Base-by-base conservation (phyloP, 2,113 vertebrate genomes). In the Rissa tridactyla region DNA sequence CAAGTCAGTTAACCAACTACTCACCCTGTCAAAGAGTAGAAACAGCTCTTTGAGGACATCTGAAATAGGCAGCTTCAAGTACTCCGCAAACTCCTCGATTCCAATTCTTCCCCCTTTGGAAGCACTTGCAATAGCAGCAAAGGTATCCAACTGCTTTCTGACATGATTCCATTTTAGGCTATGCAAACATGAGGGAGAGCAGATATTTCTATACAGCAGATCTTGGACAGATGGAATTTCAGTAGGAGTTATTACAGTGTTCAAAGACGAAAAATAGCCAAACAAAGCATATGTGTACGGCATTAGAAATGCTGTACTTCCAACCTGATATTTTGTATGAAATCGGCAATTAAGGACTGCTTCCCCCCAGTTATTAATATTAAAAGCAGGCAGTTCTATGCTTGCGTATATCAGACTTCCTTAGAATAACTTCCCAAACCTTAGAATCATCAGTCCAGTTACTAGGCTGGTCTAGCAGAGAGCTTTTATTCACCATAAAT, bases 131-230 rank as follows among this genome's bases (percentile, higher is more conserved):
- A 99, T 99, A 60, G 98, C 58, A 5, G 99, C 99, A 68, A 99
- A 99, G 57, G 98, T 97, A 82, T 99, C 98, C 96, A 99, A 38
- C 73, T 99, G 99, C 89, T 99, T 99, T 71, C 98, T 98, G 81
- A 99, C 73, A n/a, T 98, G 98, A 93, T 99, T 98, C 99, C 99
- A 99, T 88, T 99, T 99, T 79, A 99, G 96, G 79, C 99, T 99
- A 76, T 47, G 87, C 68, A 80, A 92, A 96, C 65, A 92, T 29
- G 38, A 94, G 70, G n/a, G 62, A 95, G 60, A 95, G 46, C 47
- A 93, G 52, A 58, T 86, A 93, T 68, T 96, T 94, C 82, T 83
- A 80, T 75, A 85, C 18, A 72, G 65, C 70, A 73, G 72, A 77
- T 90, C 82, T 90, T 1, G 60, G 65, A 84, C 80, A 91, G 58